A percentile compares a stretch with the other conserved stretches of the same genome.
phyloP scores from a whole-genome alignment of 2,888 invertebrate species.

The Pecten maximus region DNA sequence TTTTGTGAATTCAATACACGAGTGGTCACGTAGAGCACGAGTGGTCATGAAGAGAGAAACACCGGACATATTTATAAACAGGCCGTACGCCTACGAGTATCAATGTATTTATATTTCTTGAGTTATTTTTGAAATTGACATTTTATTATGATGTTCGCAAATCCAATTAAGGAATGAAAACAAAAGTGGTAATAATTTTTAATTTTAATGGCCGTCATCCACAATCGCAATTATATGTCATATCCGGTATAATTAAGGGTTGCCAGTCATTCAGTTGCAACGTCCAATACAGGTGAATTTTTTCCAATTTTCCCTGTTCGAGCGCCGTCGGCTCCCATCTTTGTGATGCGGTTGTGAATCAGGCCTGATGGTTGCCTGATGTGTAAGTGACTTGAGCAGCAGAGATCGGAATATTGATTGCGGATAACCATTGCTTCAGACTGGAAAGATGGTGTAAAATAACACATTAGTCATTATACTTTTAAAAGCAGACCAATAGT shows the following conservation, averaged over 20 bases:
- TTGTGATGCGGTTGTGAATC: background rate
- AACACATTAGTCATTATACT: background rate
- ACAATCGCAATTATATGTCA: background rate
- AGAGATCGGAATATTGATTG: background rate
- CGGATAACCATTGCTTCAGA: background rate
- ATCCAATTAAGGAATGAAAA: no score
- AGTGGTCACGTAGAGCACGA: no score
- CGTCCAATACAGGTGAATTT: background rate
- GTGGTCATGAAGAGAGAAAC: no score
- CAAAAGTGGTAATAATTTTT: no score
- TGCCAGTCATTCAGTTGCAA: background rate
- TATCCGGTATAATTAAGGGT: background rate
- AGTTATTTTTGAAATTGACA: no score
- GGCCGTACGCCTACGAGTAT: no score
- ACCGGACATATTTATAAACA: no score
- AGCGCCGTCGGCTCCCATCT: background rate
- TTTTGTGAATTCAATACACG: no score
- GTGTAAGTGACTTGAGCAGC: background rate
- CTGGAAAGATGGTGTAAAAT: background rate
- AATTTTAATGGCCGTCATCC: background rate
- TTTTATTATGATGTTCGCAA: no score
- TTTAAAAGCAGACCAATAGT: background rate
- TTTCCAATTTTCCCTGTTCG: background rate
- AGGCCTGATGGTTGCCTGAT: background rate
- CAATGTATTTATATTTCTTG: no score